Evolutionary conservation across 2,888 invertebrate genomes (phyloP).

Genomic region (Caenorhabditis sp.): DNA sequence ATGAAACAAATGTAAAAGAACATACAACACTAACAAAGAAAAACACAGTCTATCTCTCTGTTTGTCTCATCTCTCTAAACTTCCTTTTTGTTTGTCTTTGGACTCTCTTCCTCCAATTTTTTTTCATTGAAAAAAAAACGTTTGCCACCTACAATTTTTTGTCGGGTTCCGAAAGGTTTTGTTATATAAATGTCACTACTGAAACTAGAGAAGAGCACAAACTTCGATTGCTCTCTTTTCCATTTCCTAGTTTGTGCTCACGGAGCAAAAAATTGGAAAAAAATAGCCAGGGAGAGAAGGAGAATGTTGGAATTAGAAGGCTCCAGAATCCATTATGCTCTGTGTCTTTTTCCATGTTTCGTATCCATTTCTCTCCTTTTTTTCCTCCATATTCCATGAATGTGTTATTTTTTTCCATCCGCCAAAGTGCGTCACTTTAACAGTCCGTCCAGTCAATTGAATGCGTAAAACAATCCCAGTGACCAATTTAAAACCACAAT

Average conservation of each 20-base stretch:
- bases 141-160: slow-evolving; percentile 30
- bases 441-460: slow-evolving; percentile 20
- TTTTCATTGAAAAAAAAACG: slow-evolving; percentile 21
- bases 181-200: slow-evolving; percentile 30
- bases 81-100: slow-evolving; percentile 29
- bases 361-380: slow-evolving; percentile 2
- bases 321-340: slow-evolving; percentile 31
- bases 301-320: slow-evolving; percentile 18
- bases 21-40: not conserved
- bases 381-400: not conserved
- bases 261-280: slow-evolving; percentile 1
- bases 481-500: slow-evolving; percentile 1
- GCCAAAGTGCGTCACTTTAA: slow-evolving; percentile 9
- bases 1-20: not conserved
- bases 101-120: slow-evolving; percentile 13
- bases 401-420: not conserved
- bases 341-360: slow-evolving; percentile 6
- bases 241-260: slow-evolving; percentile 16
- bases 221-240: not conserved
- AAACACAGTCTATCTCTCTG: slow-evolving; percentile 8
- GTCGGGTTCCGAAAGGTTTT: slow-evolving; percentile 26
- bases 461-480: slow-evolving; percentile 40
- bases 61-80: slow-evolving; percentile 12
- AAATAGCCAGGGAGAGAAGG: slow-evolving; percentile 1
- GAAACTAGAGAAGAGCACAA: slow-evolving; percentile 47